Base-by-base conservation (phyloP, 2,113 vertebrate genomes). In the Megaptera novaeangliae region DNA sequence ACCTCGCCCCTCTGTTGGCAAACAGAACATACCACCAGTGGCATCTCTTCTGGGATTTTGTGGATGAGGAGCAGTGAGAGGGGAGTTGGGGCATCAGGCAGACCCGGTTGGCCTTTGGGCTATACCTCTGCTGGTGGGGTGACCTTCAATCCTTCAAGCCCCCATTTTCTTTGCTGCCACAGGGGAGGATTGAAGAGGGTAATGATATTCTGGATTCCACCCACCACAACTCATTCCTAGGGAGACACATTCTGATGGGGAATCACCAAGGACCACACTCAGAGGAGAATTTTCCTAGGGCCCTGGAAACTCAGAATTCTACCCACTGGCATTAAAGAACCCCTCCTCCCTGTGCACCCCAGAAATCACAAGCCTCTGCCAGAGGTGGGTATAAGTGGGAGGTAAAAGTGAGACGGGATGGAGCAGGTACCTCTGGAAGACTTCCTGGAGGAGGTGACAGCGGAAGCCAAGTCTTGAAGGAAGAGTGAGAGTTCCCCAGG, bases 21-120 rank as follows among this genome's bases (percentile, higher is more conserved):
- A 55, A 12, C 8, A 23, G 59, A 27, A 44, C 0, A 2, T 29
- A 20, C 20, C 3, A 0, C 11, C 17, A 1, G 55, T 0, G 8
- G 29, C 68, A 8, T 34, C 57, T 68, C 18, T n/a, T 29, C 29
- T 41, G 75, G 31, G 44, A 46, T 46, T 34, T 74, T 9, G 2
- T 7, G 41, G 39, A 8, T 6, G 1, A 46, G 46, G 8, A 71
- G 29, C 18, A 66, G 25, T 8, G 39, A 49, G 63, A 83, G 36
- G 59, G 44, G 39, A 18, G 31, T 14, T 17, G 31, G 25, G 63
- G 11, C 72, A 5, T 27, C 13, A 29, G 85, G n/a, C 31, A 7
- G 44, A 12, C 64, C 41, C 27, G 52, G 34, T 25, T 39, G 86
- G 12, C 27, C 61, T 57, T 36, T 7, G 23, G 59, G 27, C 17